Conservation (phyloP, 2,888 invertebrate species). For the Ornithoptera alexandrae region DNA sequence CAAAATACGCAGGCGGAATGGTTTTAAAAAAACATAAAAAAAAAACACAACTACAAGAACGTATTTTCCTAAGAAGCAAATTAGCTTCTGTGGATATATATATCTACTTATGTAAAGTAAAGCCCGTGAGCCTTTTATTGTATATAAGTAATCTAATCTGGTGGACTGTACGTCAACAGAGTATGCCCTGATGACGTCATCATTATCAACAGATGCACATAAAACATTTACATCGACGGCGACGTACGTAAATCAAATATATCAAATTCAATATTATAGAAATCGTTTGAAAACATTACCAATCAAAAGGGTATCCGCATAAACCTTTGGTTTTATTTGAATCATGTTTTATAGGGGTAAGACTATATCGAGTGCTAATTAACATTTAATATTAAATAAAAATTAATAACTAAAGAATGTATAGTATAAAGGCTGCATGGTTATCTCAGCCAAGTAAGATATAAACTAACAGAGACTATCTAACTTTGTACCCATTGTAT, state of each 20-base stretch:
- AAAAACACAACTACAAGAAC: neutral
- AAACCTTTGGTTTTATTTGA: too few relatives aligned
- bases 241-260: neutral
- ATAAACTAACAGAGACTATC: too few relatives aligned
- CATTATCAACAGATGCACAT: neutral
- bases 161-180: neutral
- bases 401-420: too few relatives aligned
- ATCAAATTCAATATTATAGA: too few relatives aligned
- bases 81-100: neutral
- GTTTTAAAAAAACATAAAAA: too few relatives aligned
- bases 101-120: neutral
- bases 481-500: too few relatives aligned
- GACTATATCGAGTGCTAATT: too few relatives aligned
- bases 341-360: too few relatives aligned
- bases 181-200: constrained; percentile 3
- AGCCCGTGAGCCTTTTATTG: neutral
- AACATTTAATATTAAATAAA: too few relatives aligned
- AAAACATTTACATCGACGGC: neutral
- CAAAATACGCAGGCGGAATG: too few relatives aligned
- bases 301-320: neutral
- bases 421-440: too few relatives aligned
- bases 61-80: neutral
- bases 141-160: neutral
- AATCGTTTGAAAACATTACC: neutral
- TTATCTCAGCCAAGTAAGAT: too few relatives aligned